Evolutionary conservation across 37 sponge, comb jelly and placozoan species (phyloP).

Genomic region (Beroe forskalii): DNA sequence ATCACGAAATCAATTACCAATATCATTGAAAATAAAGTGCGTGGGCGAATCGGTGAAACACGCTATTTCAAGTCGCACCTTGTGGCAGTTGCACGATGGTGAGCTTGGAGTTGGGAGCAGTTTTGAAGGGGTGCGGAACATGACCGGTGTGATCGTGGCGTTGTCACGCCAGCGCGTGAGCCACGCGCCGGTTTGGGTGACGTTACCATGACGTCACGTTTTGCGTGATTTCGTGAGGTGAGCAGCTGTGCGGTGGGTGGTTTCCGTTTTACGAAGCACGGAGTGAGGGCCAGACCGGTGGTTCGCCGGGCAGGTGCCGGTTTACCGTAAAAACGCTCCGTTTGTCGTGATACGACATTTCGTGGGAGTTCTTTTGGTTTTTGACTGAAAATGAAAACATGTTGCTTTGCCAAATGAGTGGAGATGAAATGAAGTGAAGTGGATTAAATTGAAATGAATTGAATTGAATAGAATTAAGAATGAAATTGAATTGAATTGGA

Average conservation of each 20-base stretch:
- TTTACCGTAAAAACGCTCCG: too few species aligned
- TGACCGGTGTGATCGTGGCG: not conserved
- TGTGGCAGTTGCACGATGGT: not conserved
- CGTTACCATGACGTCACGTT: not conserved
- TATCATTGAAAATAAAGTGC: too few species aligned
- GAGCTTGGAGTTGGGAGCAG: not conserved
- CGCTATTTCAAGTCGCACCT: too few species aligned
- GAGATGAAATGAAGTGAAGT: not conserved
- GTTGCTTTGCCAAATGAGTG: too few species aligned
- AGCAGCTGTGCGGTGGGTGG: not conserved
- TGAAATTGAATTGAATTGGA: not conserved
- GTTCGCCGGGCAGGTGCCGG: too few species aligned
- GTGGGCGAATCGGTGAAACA: too few species aligned
- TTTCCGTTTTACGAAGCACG: not conserved
- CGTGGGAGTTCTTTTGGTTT: not conserved
- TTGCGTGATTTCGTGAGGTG: constrained; percentile 31
- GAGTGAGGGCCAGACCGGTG: not conserved
- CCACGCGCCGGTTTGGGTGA: not conserved
- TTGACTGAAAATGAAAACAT: too few species aligned
- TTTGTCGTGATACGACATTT: not conserved
- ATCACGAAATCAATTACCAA: too few species aligned
- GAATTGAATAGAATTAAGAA: not conserved
- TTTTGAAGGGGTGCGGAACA: not conserved
- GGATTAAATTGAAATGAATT: not conserved
- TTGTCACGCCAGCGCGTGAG: not conserved